Evolutionary conservation across 2,888 invertebrate species (phyloP).

Genomic region (Pachycephus smyrnensis): DNA sequence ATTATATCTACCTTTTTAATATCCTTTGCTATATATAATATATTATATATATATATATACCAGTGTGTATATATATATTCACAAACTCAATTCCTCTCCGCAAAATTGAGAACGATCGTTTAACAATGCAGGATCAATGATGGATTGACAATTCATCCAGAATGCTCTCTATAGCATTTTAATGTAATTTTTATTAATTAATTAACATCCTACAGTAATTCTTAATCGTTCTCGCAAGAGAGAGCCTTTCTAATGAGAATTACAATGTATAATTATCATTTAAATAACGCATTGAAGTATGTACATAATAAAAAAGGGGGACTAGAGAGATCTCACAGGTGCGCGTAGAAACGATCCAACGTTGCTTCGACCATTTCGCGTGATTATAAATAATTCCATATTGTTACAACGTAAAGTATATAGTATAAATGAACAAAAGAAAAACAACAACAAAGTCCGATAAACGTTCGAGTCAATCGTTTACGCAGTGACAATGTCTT

Average conservation of each 20-base stretch:
- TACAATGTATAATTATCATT: background rate
- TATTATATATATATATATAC: no score
- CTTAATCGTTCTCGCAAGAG: background rate
- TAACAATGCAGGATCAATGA: background rate
- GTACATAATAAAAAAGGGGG: background rate
- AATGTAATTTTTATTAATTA: background rate
- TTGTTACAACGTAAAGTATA: background rate
- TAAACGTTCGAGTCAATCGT: background rate
- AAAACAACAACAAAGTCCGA: background rate
- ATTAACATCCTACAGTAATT: background rate
- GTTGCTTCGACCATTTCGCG: background rate
- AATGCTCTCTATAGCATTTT: background rate
- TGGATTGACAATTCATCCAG: background rate
- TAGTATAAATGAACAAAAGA: background rate
- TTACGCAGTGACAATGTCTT: background rate
- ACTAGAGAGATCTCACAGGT: conserved; percentile 1
- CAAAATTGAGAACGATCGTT: background rate
- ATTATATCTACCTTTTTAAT: no score
- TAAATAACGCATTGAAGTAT: background rate
- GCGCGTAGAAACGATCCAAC: background rate
- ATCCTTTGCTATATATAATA: no score
- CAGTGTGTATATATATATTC: background rate
- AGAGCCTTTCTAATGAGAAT: background rate
- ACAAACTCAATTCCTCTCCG: background rate
- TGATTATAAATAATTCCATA: background rate